Base-by-base conservation (phyloP, 1,140 invertebrate genomes). In the Orius laevigatus region DNA sequence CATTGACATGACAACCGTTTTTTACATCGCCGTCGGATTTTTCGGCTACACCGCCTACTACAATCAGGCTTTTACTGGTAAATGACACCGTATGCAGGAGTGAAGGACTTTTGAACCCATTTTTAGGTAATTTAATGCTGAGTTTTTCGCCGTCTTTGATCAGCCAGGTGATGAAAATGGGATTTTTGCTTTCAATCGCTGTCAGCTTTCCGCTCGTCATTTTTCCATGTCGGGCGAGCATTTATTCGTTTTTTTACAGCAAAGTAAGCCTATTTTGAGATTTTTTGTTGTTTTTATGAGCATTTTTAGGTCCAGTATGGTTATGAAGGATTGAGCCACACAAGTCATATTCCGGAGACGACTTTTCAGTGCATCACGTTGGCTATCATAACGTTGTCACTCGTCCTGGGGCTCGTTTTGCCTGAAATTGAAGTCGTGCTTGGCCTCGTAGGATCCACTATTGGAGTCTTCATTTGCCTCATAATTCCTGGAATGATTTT, bases 121-220 rank as follows among this genome's bases (percentile, higher is more conserved):
- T 64, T 64, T 50, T 62, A 79, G 94, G 93, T 48, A 96, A 98
- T 64, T 81, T 97, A 55, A 70, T 97, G 41, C 73, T 92, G 57
- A 84, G 79, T 61, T 79, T 97, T 57, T 74, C 78, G 32, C 74
- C 79, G 5, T 83, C 84, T 12, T 65, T 84, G 52, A 71, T 79
- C 20, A 87, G 84, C 54, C 82, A 91, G 65, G 68, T 86, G 20
- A 89, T 94, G 53, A 91, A 93, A 70, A 69, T 95, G 53, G 87
- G 89, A 20, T 97, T 98, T 71, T 81, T 97, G 1, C 68, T 95
- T 40, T 96, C 91, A 0, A 75, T 97, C 34, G 88, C 89, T 14
- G 84, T 95, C 59, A 94, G 89, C 63, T 95, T 97, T 69, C 94
- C 93, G 9, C 70, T 98, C 46, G 87, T 95, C 47, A 87, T 98